These are phyloP conservation scores for Caerostris extrusa DNA, from an alignment of 1,140 invertebrate genomes.

Conservation along the genomic window DNA sequence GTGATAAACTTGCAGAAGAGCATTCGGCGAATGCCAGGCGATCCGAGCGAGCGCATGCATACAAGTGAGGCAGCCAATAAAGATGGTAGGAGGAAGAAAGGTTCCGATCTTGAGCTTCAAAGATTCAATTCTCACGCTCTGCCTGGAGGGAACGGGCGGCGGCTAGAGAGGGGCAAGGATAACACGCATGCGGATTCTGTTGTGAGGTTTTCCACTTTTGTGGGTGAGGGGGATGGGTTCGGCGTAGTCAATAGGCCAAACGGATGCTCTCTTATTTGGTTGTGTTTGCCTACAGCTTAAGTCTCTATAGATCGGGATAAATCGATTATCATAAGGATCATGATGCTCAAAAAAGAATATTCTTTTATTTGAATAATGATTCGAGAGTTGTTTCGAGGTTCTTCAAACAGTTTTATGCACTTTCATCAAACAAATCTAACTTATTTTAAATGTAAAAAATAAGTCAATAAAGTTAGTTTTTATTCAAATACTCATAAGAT, in stretches of 20 bases:
- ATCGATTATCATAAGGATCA: neutral
- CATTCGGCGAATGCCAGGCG: constrained; percentile 1
- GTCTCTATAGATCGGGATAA: neutral
- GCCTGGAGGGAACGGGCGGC: neutral
- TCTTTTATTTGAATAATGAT: no score
- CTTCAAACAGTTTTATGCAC: no score
- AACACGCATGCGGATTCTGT: constrained; percentile 52
- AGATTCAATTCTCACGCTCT: constrained; percentile 49
- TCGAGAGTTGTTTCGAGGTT: no score
- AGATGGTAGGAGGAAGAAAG: constrained; percentile 35
- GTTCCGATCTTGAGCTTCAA: constrained; percentile 53
- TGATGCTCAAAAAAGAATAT: no score
- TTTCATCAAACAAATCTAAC: no score
- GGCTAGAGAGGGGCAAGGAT: neutral
- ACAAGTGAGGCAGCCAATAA: constrained; percentile 13
- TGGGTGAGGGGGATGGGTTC: neutral
- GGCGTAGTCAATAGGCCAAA: constrained; percentile 33
- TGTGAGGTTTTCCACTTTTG: constrained; percentile 66
- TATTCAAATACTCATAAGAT: no score
- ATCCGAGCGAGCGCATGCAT: constrained; percentile 13
- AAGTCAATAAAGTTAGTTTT: no score
- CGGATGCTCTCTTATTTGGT: constrained; percentile 24
- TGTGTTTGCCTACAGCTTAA: neutral
- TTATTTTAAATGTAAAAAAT: no score
- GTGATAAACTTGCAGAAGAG: constrained; percentile 42